phyloP scores from a whole-genome alignment of 2,888 invertebrate genomes.

The Patella pellucida region DNA sequence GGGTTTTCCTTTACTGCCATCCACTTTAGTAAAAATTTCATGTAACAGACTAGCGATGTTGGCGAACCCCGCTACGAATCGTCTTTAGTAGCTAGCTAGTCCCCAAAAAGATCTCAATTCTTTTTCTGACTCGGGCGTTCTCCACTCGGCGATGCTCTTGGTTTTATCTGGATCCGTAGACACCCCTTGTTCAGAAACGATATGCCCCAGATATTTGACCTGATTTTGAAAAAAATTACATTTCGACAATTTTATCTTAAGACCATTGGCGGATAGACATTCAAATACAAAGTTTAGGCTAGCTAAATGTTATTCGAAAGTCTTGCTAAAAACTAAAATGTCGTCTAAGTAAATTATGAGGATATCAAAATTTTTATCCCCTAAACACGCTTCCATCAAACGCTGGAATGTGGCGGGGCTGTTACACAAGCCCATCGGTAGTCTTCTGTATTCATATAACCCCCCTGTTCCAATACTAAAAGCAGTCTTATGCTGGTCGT shows the following conservation, averaged over 20 bases:
- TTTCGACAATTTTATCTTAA: conserved; percentile 38
- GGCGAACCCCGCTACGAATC: conserved; percentile 31
- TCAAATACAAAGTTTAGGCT: conserved; percentile 35
- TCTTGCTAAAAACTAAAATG: conserved; percentile 35
- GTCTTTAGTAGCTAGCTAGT: conserved; percentile 30
- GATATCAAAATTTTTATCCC: conserved; percentile 36
- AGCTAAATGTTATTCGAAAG: conserved; percentile 27
- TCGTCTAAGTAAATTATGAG: conserved; percentile 43
- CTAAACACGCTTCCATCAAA: conserved; percentile 38
- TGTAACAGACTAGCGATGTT: conserved; percentile 32
- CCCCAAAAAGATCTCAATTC: conserved; percentile 31
- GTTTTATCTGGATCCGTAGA: conserved; percentile 34
- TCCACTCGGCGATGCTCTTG: conserved; percentile 32
- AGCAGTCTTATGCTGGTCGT: conserved; percentile 41
- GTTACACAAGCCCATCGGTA: conserved; percentile 41
- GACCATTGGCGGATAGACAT: conserved; percentile 20
- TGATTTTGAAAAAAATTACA: conserved; percentile 28
- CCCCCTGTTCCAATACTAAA: conserved; percentile 25
- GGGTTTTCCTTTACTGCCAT: background rate
- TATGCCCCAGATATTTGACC: conserved; percentile 28
- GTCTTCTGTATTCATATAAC: conserved; percentile 35
- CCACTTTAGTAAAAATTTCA: background rate
- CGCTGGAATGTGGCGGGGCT: conserved; percentile 40
- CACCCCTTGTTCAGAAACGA: conserved; percentile 25
- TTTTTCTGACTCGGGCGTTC: conserved; percentile 17